These are phyloP conservation scores for Ormyrus rosae DNA, from an alignment of 2,888 invertebrate genomes.

Conservation along the genomic window DNA sequence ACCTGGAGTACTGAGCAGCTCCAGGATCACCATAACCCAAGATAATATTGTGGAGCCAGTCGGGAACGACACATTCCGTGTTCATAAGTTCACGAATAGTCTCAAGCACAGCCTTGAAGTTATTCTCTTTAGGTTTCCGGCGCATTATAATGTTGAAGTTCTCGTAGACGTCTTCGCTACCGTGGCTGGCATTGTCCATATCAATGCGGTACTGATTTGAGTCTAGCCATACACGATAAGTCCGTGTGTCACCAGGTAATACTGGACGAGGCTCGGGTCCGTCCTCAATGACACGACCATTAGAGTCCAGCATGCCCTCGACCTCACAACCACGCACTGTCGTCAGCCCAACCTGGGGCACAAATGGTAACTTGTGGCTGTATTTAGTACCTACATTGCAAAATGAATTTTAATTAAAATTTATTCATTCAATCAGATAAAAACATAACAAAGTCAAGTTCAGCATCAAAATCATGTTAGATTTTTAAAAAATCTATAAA, in stretches of 20 bases:
- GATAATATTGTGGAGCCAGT: conserved; percentile 97
- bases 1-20: conserved; percentile 95
- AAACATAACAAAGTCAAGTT: too few species aligned
- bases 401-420: neutral
- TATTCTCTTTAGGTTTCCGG: conserved; percentile 99
- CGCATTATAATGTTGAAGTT: conserved; percentile 98
- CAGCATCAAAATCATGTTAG: too few species aligned
- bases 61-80: conserved; percentile 97
- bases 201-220: conserved; percentile 97
- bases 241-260: conserved; percentile 91
- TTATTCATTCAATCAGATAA: too few species aligned
- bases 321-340: conserved; percentile 98
- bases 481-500: too few species aligned
- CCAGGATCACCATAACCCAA: conserved; percentile 98
- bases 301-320: conserved; percentile 97
- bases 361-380: conserved; percentile 89
- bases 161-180: conserved; percentile 91
- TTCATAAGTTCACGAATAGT: conserved; percentile 99
- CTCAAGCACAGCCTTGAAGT: conserved; percentile 99
- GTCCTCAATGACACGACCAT: conserved; percentile 97
- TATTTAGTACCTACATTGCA: conserved; percentile 83
- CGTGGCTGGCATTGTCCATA: conserved; percentile 89
- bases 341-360: conserved; percentile 93
- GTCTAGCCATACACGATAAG: conserved; percentile 95
- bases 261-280: conserved; percentile 93